Evolutionary conservation across 2,888 invertebrate genomes (phyloP).

Genomic region (Oconnorella tubifera): DNA sequence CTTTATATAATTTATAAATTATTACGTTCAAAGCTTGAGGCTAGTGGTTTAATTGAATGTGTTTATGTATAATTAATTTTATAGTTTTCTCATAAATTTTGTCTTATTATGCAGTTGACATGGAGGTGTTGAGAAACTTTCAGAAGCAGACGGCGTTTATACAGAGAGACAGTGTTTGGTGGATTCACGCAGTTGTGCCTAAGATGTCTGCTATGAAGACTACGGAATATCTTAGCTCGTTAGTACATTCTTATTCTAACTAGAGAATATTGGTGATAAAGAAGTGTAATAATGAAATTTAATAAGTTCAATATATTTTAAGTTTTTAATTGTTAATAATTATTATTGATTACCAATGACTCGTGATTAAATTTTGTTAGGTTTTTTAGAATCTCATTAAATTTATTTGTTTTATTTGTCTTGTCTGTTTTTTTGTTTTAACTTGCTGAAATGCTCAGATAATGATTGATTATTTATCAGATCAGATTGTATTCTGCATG

Average conservation of each 20-base stretch:
- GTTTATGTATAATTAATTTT: no score
- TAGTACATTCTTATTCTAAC: background rate
- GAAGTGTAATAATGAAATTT: no score
- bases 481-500: conserved; percentile 1
- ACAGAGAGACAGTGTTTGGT: conserved; percentile 79
- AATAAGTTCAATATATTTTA: background rate
- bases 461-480: background rate
- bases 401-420: background rate
- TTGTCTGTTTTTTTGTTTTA: conserved; percentile 1
- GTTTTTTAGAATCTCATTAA: background rate
- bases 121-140: conserved; percentile 55
- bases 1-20: no score
- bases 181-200: conserved; percentile 80
- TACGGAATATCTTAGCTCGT: conserved; percentile 68
- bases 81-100: no score
- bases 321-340: background rate
- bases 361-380: background rate
- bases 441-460: background rate
- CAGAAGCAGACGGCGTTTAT: conserved; percentile 62
- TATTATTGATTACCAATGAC: background rate
- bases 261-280: no score
- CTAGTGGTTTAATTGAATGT: no score
- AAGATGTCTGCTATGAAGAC: conserved; percentile 66
- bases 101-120: conserved; percentile 40
- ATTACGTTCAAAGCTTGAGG: no score